These are phyloP conservation scores for Mactra quadrangularis DNA, from an alignment of 1,140 invertebrate genomes.

Conservation along the genomic window DNA sequence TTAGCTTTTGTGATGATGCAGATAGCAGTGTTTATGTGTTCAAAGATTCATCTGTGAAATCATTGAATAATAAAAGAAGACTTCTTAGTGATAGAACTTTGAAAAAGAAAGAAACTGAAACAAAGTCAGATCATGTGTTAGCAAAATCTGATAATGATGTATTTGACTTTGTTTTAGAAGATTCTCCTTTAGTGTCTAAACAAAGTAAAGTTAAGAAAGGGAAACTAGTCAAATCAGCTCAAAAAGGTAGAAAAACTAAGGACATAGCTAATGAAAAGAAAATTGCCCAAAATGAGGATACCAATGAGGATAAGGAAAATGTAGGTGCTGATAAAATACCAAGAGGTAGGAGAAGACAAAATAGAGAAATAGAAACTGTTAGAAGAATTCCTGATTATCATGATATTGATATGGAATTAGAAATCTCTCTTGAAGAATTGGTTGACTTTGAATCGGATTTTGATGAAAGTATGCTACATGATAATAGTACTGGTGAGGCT, in stretches of 20 bases:
- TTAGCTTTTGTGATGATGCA: too few relatives aligned
- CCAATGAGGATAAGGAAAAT: slow-evolving; percentile 27
- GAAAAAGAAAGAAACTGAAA: too few relatives aligned
- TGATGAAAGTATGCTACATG: not conserved
- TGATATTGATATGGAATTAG: not conserved
- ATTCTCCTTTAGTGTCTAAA: slow-evolving; percentile 37
- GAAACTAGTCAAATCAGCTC: slow-evolving; percentile 1
- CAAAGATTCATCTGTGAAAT: too few relatives aligned
- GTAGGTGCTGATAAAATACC: not conserved
- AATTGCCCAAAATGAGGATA: not conserved
- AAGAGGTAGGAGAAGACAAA: slow-evolving; percentile 2
- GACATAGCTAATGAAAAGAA: not conserved
- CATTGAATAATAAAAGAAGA: too few relatives aligned
- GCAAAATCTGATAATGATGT: slow-evolving; percentile 19
- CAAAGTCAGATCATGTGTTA: not conserved
- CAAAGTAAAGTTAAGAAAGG: slow-evolving; percentile 11
- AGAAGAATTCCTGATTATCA: not conserved
- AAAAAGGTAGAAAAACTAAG: slow-evolving; percentile 17
- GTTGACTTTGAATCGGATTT: not conserved
- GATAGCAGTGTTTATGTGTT: too few relatives aligned
- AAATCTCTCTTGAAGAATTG: slow-evolving; percentile 17
- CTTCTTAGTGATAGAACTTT: too few relatives aligned
- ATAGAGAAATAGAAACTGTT: slow-evolving; percentile 6
- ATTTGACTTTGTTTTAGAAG: slow-evolving; percentile 44
- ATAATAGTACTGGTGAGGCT: too few relatives aligned